Base-by-base conservation (phyloP, 2,113 vertebrate genomes). In the Eclectus roratus region DNA sequence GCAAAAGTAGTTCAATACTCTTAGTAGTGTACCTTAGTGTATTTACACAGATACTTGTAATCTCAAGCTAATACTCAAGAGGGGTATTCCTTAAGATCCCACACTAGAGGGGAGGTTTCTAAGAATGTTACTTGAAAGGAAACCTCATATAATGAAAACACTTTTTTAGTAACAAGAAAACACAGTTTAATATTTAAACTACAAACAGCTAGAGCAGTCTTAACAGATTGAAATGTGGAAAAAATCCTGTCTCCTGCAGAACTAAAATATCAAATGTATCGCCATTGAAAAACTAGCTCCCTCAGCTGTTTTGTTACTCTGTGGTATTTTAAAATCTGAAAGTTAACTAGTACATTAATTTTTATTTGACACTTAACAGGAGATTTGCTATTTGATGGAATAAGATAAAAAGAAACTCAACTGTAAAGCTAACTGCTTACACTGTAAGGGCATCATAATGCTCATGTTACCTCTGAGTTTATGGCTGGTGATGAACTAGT, bases 401-500 rank as follows among this genome's bases (percentile, higher is more conserved):
- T 31, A 74, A 88, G 33, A 76, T 53, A 43, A 73, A 90, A 82
- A 63, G 35, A 55, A 72, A 63, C 12, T 28, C 18, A 70, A 41
- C 41, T 73, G 37, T 56, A 77, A 77, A 95, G 56, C n/a, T 18
- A 73, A 80, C 39, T 41, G 53, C 33, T 89, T 82, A 53, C 28
- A 61, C 6, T 43, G 27, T 60, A 85, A 70, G 13, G 33, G 24
- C 74, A 89, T 31, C 64, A 64, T 13, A 64, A 70, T n/a, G 43
- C 33, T 83, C 33, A 37, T 13, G 47, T 94, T 94, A 99, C 99
- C 99, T 99, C 98, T 29, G 98, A 94, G 72, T 94, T 96, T 89
- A 98, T 93, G 58, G 97, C 95, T 96, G 98, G 97, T 77, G 94
- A 97, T 79, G 96, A 95, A 95, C 89, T 97, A 81, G 95, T 96